phyloP scores from a whole-genome alignment of 2,113 vertebrate genomes.

The Glaucidium brasilianum region DNA sequence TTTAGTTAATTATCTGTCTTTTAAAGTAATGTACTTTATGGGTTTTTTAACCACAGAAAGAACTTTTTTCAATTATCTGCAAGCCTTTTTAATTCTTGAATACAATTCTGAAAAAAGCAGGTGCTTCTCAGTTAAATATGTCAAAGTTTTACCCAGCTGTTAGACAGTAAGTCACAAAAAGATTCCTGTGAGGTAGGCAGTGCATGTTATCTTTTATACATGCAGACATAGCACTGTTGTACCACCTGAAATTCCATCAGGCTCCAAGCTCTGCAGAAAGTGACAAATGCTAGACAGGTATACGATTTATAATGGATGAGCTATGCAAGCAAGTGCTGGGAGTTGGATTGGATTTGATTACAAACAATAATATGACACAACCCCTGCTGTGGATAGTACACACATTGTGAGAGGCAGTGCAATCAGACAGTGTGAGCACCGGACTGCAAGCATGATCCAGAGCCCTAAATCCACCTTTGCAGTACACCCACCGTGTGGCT shows the following conservation, averaged over 20 bases:
- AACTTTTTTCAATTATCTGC: background rate
- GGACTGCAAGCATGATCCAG: background rate
- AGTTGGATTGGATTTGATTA: slow-evolving; percentile 41
- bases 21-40: background rate
- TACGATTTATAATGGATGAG: slow-evolving; percentile 56
- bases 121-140: background rate
- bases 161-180: slow-evolving; percentile 19
- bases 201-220: slow-evolving; percentile 54
- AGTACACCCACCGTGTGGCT: background rate
- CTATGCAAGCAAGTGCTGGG: slow-evolving; percentile 33
- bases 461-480: background rate
- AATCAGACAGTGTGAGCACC: background rate
- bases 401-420: background rate
- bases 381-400: background rate
- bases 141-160: background rate
- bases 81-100: background rate
- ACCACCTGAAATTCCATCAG: slow-evolving; percentile 59
- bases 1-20: background rate
- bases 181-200: slow-evolving; percentile 9
- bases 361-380: slow-evolving; percentile 49
- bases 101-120: background rate
- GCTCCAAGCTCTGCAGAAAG: slow-evolving; percentile 43
- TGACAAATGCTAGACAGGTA: slow-evolving; percentile 54
- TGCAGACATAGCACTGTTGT: slow-evolving; percentile 15
- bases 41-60: background rate